Conservation (phyloP, 2,888 invertebrate species). For the Allolobophora icterica region DNA sequence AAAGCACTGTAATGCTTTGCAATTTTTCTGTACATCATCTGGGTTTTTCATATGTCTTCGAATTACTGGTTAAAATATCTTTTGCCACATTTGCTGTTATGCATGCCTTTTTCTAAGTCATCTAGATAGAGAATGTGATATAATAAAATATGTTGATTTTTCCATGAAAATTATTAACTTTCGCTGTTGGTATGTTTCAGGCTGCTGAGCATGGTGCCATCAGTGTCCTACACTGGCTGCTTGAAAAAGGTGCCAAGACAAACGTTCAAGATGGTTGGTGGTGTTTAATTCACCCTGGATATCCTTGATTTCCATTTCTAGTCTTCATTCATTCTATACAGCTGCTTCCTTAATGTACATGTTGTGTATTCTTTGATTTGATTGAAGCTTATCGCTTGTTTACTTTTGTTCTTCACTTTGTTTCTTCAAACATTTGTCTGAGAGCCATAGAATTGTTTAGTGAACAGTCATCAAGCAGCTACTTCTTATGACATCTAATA, state of each 20-base stretch:
- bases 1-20: no score
- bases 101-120: background rate
- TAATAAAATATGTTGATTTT: background rate
- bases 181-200: background rate
- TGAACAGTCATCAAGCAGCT: background rate
- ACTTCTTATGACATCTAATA: no score
- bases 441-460: background rate
- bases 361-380: background rate
- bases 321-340: background rate
- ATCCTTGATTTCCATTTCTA: background rate
- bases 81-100: background rate
- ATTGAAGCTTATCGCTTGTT: background rate
- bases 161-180: background rate
- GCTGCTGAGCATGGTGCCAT: constrained; percentile 21
- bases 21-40: no score
- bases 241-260: background rate
- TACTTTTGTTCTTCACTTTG: background rate
- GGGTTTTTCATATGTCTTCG: no score
- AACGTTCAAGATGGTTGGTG: constrained; percentile 18
- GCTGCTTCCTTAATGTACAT: background rate
- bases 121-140: background rate
- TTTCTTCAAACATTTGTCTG: background rate
- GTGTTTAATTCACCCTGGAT: background rate
- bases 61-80: background rate
- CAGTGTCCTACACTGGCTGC: constrained; percentile 10